These are phyloP conservation scores for Babylonia areolata DNA, from an alignment of 1,140 invertebrate genomes.

Conservation along the genomic window DNA sequence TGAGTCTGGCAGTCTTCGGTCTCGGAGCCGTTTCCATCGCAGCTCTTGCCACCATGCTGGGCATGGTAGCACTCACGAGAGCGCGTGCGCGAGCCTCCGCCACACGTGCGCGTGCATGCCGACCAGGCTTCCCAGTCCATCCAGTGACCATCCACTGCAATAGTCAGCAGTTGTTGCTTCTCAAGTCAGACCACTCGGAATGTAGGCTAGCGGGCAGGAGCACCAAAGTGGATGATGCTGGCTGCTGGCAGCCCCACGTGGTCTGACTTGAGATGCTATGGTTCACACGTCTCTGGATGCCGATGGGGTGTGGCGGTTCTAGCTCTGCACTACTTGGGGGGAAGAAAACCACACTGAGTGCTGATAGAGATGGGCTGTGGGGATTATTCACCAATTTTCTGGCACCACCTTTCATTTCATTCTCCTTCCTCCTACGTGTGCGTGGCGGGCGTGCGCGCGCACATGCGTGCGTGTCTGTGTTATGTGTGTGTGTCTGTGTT, in stretches of 20 bases:
- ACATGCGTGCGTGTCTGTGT: too few species aligned
- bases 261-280: constrained; percentile 18
- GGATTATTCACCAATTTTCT: too few species aligned
- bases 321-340: too few species aligned
- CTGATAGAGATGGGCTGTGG: too few species aligned
- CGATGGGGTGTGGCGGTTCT: background rate
- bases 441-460: too few species aligned
- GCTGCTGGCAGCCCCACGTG: background rate
- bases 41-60: constrained; percentile 62
- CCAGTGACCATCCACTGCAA: constrained; percentile 62
- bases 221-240: background rate
- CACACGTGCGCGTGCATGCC: constrained; percentile 90
- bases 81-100: constrained; percentile 87
- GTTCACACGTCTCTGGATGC: background rate
- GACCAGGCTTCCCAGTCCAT: constrained; percentile 85
- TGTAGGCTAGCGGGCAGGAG: background rate
- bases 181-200: constrained; percentile 29
- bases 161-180: constrained; percentile 2
- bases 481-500: too few species aligned
- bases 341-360: too few species aligned
- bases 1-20: constrained; percentile 20
- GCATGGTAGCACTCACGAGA: constrained; percentile 65
- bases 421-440: too few species aligned
- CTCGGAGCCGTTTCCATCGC: constrained; percentile 49
- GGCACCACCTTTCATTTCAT: too few species aligned